These are phyloP conservation scores for Deilephila porcellus DNA, from an alignment of 2,888 invertebrate genomes.

Conservation along the genomic window DNA sequence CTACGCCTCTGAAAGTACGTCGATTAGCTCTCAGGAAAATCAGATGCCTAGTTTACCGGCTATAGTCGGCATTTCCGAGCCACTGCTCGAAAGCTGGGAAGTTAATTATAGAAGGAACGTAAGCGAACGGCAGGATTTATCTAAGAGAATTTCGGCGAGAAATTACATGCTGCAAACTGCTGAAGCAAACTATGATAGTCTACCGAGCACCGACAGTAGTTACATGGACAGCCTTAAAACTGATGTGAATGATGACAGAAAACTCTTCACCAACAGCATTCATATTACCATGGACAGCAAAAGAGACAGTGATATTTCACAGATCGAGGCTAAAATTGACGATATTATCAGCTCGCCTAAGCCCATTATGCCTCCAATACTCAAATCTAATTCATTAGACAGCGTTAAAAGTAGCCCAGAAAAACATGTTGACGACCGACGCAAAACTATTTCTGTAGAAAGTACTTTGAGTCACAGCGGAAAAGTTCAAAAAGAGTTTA, in stretches of 20 bases:
- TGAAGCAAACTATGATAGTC: conserved; percentile 75
- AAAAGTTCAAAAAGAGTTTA: conserved; percentile 57
- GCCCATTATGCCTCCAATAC: conserved; percentile 78
- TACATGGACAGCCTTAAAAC: conserved; percentile 79
- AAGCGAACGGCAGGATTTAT: conserved; percentile 71
- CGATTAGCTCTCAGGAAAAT: conserved; percentile 78
- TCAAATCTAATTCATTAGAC: conserved; percentile 84
- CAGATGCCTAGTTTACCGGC: conserved; percentile 82
- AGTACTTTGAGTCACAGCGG: conserved; percentile 68
- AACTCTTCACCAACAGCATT: conserved; percentile 75
- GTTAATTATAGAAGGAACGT: conserved; percentile 79
- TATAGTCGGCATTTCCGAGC: conserved; percentile 81
- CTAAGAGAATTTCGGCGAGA: conserved; percentile 73
- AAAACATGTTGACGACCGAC: conserved; percentile 72
- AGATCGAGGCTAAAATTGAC: conserved; percentile 83
- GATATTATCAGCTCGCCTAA: conserved; percentile 83
- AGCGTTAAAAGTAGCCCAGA: conserved; percentile 85
- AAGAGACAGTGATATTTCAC: conserved; percentile 80
- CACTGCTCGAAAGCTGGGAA: conserved; percentile 81
- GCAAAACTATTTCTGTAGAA: conserved; percentile 81
- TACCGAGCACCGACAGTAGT: conserved; percentile 80
- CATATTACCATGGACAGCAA: conserved; percentile 74
- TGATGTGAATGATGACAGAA: conserved; percentile 70
- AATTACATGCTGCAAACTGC: conserved; percentile 70
- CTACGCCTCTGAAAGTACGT: conserved; percentile 81